Evolutionary conservation across 2,113 vertebrate species (phyloP).

Genomic region (Bubo scandiacus): DNA sequence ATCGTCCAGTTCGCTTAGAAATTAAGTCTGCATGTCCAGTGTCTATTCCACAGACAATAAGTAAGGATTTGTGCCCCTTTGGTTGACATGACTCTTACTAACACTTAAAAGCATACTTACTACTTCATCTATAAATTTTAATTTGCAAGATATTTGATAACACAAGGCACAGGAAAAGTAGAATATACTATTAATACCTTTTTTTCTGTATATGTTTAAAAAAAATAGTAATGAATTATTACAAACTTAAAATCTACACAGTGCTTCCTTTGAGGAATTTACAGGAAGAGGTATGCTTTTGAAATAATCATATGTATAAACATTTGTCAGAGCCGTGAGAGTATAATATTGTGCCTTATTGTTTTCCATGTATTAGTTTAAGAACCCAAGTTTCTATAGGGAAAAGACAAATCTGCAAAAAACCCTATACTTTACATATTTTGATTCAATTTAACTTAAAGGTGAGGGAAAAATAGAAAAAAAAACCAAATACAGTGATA

Average conservation of each 20-base stretch:
- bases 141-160: background rate
- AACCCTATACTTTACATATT: accelerated
- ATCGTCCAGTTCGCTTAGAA: background rate
- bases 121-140: background rate
- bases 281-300: background rate
- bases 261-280: background rate
- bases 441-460: background rate
- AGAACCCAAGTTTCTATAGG: background rate
- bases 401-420: background rate
- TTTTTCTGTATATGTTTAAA: background rate
- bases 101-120: background rate
- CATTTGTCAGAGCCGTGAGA: background rate
- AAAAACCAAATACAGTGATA: background rate
- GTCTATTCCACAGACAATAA: background rate
- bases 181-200: background rate
- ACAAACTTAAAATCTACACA: background rate
- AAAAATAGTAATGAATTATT: background rate
- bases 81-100: background rate
- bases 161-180: background rate
- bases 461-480: background rate
- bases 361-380: background rate
- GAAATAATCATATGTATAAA: background rate
- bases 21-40: background rate
- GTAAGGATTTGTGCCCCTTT: background rate
- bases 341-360: background rate